A percentile compares a stretch with the other conserved stretches of the same genome.
These are phyloP conservation scores for Petrocephalus zakoni DNA, from an alignment of 2,113 vertebrate genomes.

Conservation along the genomic window DNA sequence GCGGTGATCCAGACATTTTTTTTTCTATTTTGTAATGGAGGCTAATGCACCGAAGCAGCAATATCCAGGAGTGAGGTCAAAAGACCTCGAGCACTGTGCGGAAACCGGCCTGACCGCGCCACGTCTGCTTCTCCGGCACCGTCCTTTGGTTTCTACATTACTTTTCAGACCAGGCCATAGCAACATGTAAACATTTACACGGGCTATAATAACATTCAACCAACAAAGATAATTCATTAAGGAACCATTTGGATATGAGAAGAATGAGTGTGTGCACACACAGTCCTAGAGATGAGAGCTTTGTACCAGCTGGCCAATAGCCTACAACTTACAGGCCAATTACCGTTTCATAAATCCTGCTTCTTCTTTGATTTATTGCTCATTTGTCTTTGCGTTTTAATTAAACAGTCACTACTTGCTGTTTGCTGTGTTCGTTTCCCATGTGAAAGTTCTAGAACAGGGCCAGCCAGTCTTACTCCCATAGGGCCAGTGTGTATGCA, in stretches of 20 bases:
- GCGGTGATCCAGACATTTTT: background rate
- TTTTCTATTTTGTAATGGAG: background rate
- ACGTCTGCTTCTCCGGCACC: background rate
- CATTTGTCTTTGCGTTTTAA: background rate
- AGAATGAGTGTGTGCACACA: background rate
- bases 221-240: slow-evolving; percentile 42
- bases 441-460: background rate
- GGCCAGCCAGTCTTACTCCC: no score
- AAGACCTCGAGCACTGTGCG: background rate
- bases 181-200: slow-evolving; percentile 54
- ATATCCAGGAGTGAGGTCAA: background rate
- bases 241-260: slow-evolving; percentile 36
- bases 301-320: background rate
- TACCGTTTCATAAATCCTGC: background rate
- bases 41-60: background rate
- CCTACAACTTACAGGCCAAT: background rate
- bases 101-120: background rate
- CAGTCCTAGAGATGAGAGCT: background rate
- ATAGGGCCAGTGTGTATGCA: no score
- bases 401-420: background rate
- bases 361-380: background rate
- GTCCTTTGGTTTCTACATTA: slow-evolving; percentile 33
- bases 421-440: background rate
- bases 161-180: slow-evolving; percentile 42
- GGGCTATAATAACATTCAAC: slow-evolving; percentile 35